Evolutionary conservation across 1,140 invertebrate species (phyloP).

Genomic region (Sarcophaga bullata): DNA sequence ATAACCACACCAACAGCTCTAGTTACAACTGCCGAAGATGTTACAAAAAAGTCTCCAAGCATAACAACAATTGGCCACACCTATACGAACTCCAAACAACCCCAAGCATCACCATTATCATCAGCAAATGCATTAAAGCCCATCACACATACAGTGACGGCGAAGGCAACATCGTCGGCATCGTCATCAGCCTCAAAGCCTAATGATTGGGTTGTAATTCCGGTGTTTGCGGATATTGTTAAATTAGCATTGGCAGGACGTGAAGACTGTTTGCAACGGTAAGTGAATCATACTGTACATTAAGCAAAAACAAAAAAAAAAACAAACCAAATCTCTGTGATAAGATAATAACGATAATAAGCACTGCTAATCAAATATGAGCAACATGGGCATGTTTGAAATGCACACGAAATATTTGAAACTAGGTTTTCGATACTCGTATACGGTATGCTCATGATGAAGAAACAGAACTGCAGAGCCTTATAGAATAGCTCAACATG

Average conservation of each 20-base stretch:
- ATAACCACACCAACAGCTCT: neutral
- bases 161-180: constrained; percentile 42
- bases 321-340: neutral
- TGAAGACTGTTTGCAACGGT: constrained; percentile 62
- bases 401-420: too few species aligned
- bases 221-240: constrained; percentile 65
- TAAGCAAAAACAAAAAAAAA: neutral
- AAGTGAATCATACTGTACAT: constrained; percentile 46
- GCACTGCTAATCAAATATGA: neutral
- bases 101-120: neutral
- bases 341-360: constrained; percentile 20
- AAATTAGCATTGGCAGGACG: constrained; percentile 62
- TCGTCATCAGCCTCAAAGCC: constrained; percentile 48
- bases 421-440: too few species aligned
- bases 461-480: too few species aligned
- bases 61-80: neutral
- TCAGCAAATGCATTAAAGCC: constrained; percentile 1
- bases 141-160: neutral
- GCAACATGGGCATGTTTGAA: neutral
- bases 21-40: neutral
- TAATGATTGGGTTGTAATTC: constrained; percentile 65
- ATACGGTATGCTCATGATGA: too few species aligned
- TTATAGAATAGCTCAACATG: too few species aligned
- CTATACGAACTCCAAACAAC: neutral
- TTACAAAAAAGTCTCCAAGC: neutral